Percentiles rank a stretch among this genome's conserved stretches.
phyloP scores from a whole-genome alignment of 2,888 invertebrate species.

The Idaea biselata region DNA sequence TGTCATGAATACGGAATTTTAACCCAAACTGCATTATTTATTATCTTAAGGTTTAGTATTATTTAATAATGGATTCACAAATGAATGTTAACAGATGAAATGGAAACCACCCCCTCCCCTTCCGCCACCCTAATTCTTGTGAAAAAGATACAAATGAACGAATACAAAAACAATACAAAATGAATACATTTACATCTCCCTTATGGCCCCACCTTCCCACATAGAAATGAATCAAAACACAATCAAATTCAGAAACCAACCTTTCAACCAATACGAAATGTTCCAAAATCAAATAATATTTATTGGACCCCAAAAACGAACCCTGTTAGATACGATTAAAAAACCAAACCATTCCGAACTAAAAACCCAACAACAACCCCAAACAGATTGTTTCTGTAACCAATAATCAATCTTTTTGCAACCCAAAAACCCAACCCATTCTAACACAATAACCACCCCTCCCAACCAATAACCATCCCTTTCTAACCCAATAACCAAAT shows the following conservation, averaged over 20 bases:
- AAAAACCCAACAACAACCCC: too few relatives aligned
- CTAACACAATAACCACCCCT: neutral
- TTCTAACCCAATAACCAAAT: too few relatives aligned
- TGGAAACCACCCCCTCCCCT: neutral
- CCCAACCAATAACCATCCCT: neutral
- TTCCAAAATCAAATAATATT: neutral
- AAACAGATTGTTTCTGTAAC: neutral
- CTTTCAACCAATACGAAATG: neutral
- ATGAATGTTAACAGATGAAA: neutral
- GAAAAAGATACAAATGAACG: neutral
- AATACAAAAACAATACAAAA: neutral
- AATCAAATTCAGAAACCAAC: neutral
- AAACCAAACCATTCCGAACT: too few relatives aligned
- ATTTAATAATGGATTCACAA: neutral
- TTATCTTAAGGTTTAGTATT: conserved; percentile 2
- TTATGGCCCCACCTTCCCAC: neutral
- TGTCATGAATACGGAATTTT: too few relatives aligned
- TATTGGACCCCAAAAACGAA: neutral
- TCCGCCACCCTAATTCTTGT: neutral
- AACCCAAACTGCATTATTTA: too few relatives aligned
- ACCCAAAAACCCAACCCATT: neutral
- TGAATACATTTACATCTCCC: neutral
- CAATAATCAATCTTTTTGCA: neutral
- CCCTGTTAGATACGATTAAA: too few relatives aligned
- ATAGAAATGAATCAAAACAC: neutral